A percentile compares a stretch with the other conserved stretches of the same genome.
Conservation (phyloP, 2,113 vertebrate species). For the Hiodon alosoides region DNA sequence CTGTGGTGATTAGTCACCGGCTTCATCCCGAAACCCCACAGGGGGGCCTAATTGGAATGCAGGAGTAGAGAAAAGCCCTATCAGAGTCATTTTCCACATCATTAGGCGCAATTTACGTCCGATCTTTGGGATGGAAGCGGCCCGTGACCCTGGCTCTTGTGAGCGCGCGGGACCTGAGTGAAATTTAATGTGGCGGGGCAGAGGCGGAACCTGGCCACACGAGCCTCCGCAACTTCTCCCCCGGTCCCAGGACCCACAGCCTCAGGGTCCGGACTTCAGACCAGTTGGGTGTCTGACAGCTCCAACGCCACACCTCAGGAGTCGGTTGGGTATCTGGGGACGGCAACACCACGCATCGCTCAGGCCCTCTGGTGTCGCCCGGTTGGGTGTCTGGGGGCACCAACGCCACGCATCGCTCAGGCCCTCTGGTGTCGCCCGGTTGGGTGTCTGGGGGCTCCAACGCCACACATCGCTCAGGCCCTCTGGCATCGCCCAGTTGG, state of each 20-base stretch:
- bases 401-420: no score
- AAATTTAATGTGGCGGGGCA: constrained; percentile 71
- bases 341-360: no score
- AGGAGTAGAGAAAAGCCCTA: constrained; percentile 72
- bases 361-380: no score
- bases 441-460: no score
- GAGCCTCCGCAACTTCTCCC: background rate
- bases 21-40: constrained; percentile 58
- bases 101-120: constrained; percentile 82
- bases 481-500: no score
- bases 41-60: constrained; percentile 75
- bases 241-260: background rate
- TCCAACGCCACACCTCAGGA: no score
- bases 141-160: constrained; percentile 70
- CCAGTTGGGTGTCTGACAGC: no score
- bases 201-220: constrained; percentile 44
- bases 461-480: no score
- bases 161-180: constrained; percentile 73
- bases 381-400: no score
- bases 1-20: constrained; percentile 78
- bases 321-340: no score
- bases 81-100: constrained; percentile 86
- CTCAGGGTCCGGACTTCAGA: no score
- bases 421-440: no score
- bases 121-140: constrained; percentile 75